Base-by-base conservation (phyloP, 2,797 vertebrate genomes). In the Lithobates pipiens region DNA sequence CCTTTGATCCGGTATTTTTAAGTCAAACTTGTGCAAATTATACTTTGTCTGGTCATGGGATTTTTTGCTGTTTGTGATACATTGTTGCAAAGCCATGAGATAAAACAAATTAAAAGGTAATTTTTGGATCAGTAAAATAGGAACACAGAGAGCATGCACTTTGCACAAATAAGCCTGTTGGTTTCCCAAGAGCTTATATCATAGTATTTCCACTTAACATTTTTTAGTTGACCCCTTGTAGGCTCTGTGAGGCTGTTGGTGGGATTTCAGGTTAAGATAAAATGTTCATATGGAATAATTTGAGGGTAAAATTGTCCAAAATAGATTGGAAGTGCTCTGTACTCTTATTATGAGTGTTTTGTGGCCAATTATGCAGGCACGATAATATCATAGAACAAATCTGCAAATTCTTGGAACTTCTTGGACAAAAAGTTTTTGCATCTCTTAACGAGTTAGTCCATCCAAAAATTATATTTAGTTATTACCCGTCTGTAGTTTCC, bases 21-120 rank as follows among this genome's bases (percentile, higher is more conserved):
- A 76, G 91, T 91, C 88, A 91, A 85, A 89, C 88, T 6, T 86
- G 86, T 88, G 83, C 88, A 82, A 23, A 90, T 90, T 79, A 82
- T 88, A 71, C 88, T 90, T 93, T 90, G 92, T 88, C 81, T 86
- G 91, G 78, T 77, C 88, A 89, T 88, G 44, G 7, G 23, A 75
- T 87, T 69, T 44, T 75, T 75, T 87, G 69, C 70, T 75, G 80
- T 25, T 83, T 87, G 85, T 83, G 76, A 87, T 83, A 79, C 36
- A 36, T 80, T 85, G 65, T 67, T 73, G 44, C 18, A 71, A 11
- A 34, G 69, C 27, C 79, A 61, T 57, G 57, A 63, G 57, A 27
- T 44, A 46, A 32, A 46, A 23, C n/a, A 67, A 67, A 29, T 67
- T 10, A 25, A 32, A 67, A 11, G 27, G 25, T 29, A 11, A 29